A percentile compares a stretch with the other conserved stretches of the same genome.
Evolutionary conservation across 2,113 vertebrate species (phyloP).

Genomic region (Kryptolebias marmoratus): DNA sequence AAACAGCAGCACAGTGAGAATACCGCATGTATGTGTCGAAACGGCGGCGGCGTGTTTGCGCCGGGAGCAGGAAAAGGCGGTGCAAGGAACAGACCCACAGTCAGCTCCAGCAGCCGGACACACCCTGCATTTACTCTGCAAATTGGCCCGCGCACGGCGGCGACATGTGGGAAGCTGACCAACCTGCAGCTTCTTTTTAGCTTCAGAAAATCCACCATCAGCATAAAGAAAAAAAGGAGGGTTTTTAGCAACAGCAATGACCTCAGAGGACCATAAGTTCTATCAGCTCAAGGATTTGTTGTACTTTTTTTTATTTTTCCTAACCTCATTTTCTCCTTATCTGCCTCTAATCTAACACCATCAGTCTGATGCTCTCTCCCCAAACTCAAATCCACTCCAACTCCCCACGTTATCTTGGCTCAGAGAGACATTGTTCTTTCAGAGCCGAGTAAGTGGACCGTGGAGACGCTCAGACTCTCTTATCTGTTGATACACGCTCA

Average conservation of each 20-base stretch:
- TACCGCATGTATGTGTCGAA: conserved; percentile 45
- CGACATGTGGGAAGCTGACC: conserved; percentile 29
- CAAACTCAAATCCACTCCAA: conserved; percentile 2
- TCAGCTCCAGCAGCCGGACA: conserved; percentile 55
- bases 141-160: conserved; percentile 24
- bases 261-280: conserved; percentile 3
- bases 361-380: conserved; percentile 5
- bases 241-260: conserved; percentile 7
- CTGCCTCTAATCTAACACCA: conserved; percentile 6
- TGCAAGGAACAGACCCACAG: conserved; percentile 36
- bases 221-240: conserved; percentile 23
- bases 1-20: conserved; percentile 67
- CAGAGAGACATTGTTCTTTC: conserved; percentile 46
- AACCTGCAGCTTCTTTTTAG: conserved; percentile 34
- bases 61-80: conserved; percentile 29
- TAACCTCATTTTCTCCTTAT: conserved; percentile 9
- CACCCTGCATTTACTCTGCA: conserved; percentile 68
- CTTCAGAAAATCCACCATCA: conserved; percentile 8
- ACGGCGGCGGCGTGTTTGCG: conserved; percentile 17
- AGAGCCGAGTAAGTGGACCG: conserved; percentile 51
- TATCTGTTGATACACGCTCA: conserved; percentile 56
- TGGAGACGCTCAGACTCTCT: conserved; percentile 44
- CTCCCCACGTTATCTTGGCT: conserved; percentile 26
- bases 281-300: neutral
- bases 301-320: neutral